Conservation (phyloP, 2,888 invertebrate genomes). For the Cerastoderma edule region DNA sequence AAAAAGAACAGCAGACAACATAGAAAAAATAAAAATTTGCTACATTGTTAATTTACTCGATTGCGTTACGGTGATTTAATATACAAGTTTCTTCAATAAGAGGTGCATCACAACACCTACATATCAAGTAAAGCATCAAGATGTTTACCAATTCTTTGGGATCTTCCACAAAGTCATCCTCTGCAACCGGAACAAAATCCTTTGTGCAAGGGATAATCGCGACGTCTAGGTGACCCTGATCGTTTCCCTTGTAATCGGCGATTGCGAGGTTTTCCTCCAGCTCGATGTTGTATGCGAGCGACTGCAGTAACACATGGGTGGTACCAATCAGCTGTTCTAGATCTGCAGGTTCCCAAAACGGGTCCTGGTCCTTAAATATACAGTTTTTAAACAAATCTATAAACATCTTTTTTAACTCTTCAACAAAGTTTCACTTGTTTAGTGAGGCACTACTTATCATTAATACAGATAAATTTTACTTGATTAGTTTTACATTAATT, state of each 20-base stretch:
- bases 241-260: slow-evolving; percentile 79
- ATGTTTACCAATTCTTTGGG: slow-evolving; percentile 84
- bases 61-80: too few species aligned
- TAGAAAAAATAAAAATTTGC: too few species aligned
- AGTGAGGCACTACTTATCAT: too few species aligned
- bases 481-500: too few species aligned
- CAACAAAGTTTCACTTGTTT: too few species aligned
- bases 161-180: slow-evolving; percentile 85
- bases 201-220: slow-evolving; percentile 84
- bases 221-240: slow-evolving; percentile 80
- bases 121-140: background rate
- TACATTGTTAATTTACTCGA: too few species aligned
- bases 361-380: slow-evolving; percentile 78
- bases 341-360: slow-evolving; percentile 81
- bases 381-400: too few species aligned
- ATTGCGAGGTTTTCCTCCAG: slow-evolving; percentile 76
- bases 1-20: too few species aligned
- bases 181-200: slow-evolving; percentile 84
- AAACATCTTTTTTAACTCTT: too few species aligned
- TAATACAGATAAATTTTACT: too few species aligned
- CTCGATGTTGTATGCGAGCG: slow-evolving; percentile 79
- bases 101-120: too few species aligned
- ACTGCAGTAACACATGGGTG: slow-evolving; percentile 79
- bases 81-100: too few species aligned
- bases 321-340: slow-evolving; percentile 77